Evolutionary conservation across 2,888 invertebrate species (phyloP).

Genomic region (Drosophila neonasuta): DNA sequence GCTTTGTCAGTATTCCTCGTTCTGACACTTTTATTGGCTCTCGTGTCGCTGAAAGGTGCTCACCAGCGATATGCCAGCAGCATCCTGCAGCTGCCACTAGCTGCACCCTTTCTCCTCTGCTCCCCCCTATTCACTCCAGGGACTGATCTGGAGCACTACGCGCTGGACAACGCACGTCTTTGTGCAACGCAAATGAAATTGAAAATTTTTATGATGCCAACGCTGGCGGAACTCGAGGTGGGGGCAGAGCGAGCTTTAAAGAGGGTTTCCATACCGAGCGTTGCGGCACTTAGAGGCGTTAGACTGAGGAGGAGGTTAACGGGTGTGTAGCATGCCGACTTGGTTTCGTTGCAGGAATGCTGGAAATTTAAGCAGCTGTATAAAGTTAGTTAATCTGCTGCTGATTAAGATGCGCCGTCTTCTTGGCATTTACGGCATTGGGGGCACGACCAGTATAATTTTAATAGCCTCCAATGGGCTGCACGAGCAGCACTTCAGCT

Average conservation of each 20-base stretch:
- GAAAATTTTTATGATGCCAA: constrained; percentile 76
- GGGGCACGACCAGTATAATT: constrained; percentile 57
- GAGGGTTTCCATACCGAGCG: neutral
- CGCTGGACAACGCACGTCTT: constrained; percentile 52
- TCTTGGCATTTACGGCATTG: constrained; percentile 58
- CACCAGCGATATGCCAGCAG: constrained; percentile 63
- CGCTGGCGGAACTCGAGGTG: constrained; percentile 21
- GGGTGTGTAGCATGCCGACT: neutral
- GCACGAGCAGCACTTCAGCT: constrained; percentile 44
- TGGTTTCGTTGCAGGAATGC: constrained; percentile 42
- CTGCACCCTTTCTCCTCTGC: neutral
- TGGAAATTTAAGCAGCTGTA: constrained; percentile 69
- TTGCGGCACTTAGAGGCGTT: neutral
- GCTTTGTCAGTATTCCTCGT: constrained; percentile 67
- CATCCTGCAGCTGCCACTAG: constrained; percentile 47
- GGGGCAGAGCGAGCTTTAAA: neutral
- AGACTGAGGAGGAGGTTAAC: neutral
- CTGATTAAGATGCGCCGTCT: constrained; percentile 69
- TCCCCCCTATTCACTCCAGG: neutral
- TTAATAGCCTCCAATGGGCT: constrained; percentile 62
- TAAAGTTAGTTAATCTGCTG: constrained; percentile 72
- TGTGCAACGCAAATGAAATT: constrained; percentile 72
- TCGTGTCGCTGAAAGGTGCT: constrained; percentile 58
- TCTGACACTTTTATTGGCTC: constrained; percentile 76
- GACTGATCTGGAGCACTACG: neutral